phyloP scores from a whole-genome alignment of 1,140 invertebrate genomes.

The Tetragnatha versicolor region DNA sequence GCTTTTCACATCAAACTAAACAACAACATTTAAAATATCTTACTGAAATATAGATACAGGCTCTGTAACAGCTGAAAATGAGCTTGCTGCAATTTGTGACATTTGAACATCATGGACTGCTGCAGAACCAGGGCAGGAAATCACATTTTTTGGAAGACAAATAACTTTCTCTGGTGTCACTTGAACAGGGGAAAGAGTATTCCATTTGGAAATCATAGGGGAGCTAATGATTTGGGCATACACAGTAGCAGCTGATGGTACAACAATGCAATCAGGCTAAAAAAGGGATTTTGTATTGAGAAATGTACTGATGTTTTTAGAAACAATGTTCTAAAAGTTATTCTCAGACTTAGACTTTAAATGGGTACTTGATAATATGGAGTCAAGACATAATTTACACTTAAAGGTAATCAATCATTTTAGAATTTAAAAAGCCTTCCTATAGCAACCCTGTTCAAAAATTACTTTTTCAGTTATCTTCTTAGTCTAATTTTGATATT shows the following conservation, averaged over 20 bases:
- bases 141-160: constrained; percentile 71
- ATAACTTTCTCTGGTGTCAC: constrained; percentile 64
- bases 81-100: constrained; percentile 73
- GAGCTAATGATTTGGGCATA: constrained; percentile 89
- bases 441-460: too few species aligned
- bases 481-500: too few species aligned
- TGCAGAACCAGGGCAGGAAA: constrained; percentile 74
- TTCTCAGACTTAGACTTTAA: too few species aligned
- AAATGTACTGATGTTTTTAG: too few species aligned
- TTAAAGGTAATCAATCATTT: neutral
- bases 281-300: constrained; percentile 53
- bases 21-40: too few species aligned
- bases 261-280: constrained; percentile 82
- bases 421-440: neutral
- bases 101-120: constrained; percentile 93
- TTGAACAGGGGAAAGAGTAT: constrained; percentile 75
- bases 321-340: too few species aligned
- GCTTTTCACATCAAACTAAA: too few species aligned
- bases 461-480: too few species aligned
- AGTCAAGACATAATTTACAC: neutral
- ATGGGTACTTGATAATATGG: too few species aligned
- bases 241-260: constrained; percentile 83
- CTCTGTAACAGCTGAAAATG: constrained; percentile 75
- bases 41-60: constrained; percentile 67
- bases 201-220: constrained; percentile 76